phyloP scores from a whole-genome alignment of 2,888 invertebrate species.

The Hermodice carunculata region DNA sequence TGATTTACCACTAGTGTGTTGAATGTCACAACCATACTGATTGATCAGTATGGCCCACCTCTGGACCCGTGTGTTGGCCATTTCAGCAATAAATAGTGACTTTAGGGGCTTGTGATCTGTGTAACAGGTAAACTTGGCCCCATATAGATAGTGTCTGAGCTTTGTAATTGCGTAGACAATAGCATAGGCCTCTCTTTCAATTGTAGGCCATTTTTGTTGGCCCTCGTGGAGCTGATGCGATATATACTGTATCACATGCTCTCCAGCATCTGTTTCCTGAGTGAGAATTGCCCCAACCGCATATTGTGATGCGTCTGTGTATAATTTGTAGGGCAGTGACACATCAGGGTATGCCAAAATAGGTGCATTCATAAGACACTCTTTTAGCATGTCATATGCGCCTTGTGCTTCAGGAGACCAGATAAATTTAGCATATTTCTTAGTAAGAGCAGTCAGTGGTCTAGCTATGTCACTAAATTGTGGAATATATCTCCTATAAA shows the following conservation, averaged over 20 bases:
- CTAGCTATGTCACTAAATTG: too few species aligned
- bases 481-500: too few species aligned
- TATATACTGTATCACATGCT: neutral
- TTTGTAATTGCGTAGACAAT: conserved; percentile 1
- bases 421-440: too few species aligned
- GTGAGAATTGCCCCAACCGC: neutral
- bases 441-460: too few species aligned
- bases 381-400: too few species aligned
- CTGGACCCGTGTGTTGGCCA: neutral
- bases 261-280: neutral
- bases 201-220: neutral
- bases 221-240: neutral
- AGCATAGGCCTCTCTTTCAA: conserved; percentile 8
- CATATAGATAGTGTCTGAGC: conserved; percentile 3
- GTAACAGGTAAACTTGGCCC: neutral
- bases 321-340: too few species aligned
- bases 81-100: neutral
- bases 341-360: too few species aligned
- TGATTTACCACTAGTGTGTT: neutral
- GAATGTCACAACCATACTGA: neutral
- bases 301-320: too few species aligned
- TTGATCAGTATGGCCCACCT: conserved; percentile 1
- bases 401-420: too few species aligned
- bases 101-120: conserved; percentile 6
- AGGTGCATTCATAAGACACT: too few species aligned